Base-by-base conservation (phyloP, 2,113 vertebrate species). In the Sturnus vulgaris region DNA sequence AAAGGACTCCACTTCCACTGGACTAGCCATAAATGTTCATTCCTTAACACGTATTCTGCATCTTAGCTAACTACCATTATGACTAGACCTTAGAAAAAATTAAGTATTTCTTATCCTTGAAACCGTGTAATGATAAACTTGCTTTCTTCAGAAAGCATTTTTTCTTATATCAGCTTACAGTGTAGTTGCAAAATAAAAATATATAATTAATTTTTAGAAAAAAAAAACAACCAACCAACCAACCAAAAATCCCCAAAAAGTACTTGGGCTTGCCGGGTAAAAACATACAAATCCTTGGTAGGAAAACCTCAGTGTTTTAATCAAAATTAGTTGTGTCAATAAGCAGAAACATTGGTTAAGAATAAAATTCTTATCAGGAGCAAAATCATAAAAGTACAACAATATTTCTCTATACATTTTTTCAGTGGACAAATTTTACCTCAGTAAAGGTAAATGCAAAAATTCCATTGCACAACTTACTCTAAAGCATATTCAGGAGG, bases 1-100 rank as follows among this genome's bases (percentile, higher is more conserved):
- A 53, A 63, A 86, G n/a, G 35, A 44, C 30, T 33, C 16, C 20
- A 60, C 16, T n/a, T 31, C 33, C 46, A 27, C 37, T 20, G 15
- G 30, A 42, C 9, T 25, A 49, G 7, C 12, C 19, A 68, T 9
- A 72, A 82, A 78, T 27, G 15, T 15, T 15, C 49, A 46, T 55
- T 63, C 30, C n/a, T 37, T 5, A 2, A 47, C 24, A 64, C 1
- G 2, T 35, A 60, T 1, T 0, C 37, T 39, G 10, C 39, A 28
- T 30, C 10, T 78, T 35, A 89, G 19, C 12, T 75, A 68, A 55
- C 33, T 15, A 35, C 12, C 25, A 16, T 31, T 39, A 64, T 39
- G 8, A 21, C 7, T 71, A n/a, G 3, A 4, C 73, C 69, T 80
- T 71, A 39, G 52, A 61, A 92, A 85, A 82, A 92, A 31, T 0